Percentiles rank a stretch among this genome's conserved stretches.
These are phyloP conservation scores for Coptodon rendalli DNA, from an alignment of 2,113 vertebrate genomes.

Conservation along the genomic window DNA sequence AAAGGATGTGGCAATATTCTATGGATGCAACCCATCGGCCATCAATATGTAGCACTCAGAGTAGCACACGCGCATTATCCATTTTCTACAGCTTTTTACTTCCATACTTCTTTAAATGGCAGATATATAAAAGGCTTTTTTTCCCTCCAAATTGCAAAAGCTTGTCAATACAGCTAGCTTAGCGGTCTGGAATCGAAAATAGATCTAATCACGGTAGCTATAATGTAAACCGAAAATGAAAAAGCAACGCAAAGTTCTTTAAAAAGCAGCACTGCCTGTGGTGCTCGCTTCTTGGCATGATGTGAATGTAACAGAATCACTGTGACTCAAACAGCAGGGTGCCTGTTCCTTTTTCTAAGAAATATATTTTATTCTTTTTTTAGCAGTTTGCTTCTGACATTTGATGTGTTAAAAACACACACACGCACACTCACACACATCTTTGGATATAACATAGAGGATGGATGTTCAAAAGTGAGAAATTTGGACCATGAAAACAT, in stretches of 20 bases:
- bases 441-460: not conserved
- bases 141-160: not conserved
- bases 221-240: not conserved
- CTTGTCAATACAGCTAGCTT: not conserved
- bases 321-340: not conserved
- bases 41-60: conserved; percentile 21
- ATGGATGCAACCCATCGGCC: not conserved
- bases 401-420: not conserved
- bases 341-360: not conserved
- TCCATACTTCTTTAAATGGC: not conserved
- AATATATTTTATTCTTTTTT: not conserved
- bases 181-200: not conserved
- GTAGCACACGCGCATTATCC: not conserved
- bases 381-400: not conserved
- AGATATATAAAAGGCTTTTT: not conserved
- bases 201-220: not conserved
- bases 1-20: conserved; percentile 15
- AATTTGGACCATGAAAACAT: not conserved
- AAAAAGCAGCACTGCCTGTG: not conserved
- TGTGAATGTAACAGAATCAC: not conserved
- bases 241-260: not conserved
- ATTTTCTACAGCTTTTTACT: conserved; percentile 8
- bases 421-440: not conserved
- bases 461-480: not conserved
- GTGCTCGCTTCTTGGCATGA: not conserved